Conservation (phyloP, 2,888 invertebrate species). For the Pseudanteris insignis region DNA sequence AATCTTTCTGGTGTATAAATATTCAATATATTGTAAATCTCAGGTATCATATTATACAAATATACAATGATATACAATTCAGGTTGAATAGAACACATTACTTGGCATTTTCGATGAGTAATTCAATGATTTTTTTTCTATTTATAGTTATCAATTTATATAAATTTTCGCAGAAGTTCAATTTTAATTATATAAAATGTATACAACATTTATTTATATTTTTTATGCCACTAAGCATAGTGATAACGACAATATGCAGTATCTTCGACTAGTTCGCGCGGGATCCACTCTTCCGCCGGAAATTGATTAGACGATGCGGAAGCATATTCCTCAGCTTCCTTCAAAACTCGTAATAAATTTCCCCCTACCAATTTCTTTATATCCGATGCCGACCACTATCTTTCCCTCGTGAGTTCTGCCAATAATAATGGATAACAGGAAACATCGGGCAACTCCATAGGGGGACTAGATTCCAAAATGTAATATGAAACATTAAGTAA, state of each 20-base stretch:
- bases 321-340: conserved; percentile 67
- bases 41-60: too few species aligned
- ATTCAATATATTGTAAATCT: too few species aligned
- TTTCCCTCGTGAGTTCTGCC: conserved; percentile 71
- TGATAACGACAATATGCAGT: conserved; percentile 70
- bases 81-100: too few species aligned
- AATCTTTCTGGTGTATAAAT: too few species aligned
- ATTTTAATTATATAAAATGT: too few species aligned
- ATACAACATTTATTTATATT: background rate
- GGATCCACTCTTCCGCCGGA: conserved; percentile 70
- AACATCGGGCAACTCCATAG: conserved; percentile 69
- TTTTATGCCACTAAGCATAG: conserved; percentile 28
- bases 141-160: too few species aligned
- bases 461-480: conserved; percentile 61
- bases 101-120: too few species aligned
- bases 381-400: conserved; percentile 71
- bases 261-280: conserved; percentile 68
- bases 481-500: background rate
- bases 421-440: conserved; percentile 72
- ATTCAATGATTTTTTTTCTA: too few species aligned
- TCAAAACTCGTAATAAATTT: conserved; percentile 70
- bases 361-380: conserved; percentile 72
- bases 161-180: too few species aligned
- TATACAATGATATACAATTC: too few species aligned
- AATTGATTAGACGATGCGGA: conserved; percentile 63